phyloP scores from a whole-genome alignment of 2,888 invertebrate genomes.

The Acanthopleura granulata region DNA sequence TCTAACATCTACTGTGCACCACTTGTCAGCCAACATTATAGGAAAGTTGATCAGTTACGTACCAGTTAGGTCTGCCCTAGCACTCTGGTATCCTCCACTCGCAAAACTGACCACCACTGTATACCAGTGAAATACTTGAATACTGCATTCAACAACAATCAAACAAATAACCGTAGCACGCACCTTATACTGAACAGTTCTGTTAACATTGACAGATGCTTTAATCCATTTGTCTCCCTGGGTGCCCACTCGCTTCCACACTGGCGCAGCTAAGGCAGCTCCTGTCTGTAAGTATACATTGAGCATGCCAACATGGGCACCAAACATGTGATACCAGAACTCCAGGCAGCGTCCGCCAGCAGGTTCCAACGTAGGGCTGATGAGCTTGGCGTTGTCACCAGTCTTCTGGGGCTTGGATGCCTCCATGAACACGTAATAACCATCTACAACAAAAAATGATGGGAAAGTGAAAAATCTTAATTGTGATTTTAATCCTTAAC shows the following conservation, averaged over 20 bases:
- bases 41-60: no score
- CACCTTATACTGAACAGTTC: conserved; percentile 8
- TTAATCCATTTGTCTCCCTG: conserved; percentile 6
- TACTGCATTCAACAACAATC: no score
- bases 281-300: conserved; percentile 47
- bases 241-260: neutral
- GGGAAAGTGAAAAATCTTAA: neutral
- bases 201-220: neutral
- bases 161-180: no score
- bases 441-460: conserved; percentile 25
- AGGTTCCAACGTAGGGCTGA: conserved; percentile 42
- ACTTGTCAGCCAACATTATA: no score
- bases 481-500: no score
- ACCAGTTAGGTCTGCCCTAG: no score
- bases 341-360: neutral
- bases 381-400: conserved; percentile 51
- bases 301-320: conserved; percentile 50
- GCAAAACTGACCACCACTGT: no score
- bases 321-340: conserved; percentile 58
- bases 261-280: conserved; percentile 19
- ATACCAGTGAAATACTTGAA: no score
- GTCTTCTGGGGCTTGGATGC: conserved; percentile 47
- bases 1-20: no score
- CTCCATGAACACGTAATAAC: conserved; percentile 59
- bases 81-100: no score